Base-by-base conservation (phyloP, 2,113 vertebrate genomes). In the Tympanuchus pallidicinctus region DNA sequence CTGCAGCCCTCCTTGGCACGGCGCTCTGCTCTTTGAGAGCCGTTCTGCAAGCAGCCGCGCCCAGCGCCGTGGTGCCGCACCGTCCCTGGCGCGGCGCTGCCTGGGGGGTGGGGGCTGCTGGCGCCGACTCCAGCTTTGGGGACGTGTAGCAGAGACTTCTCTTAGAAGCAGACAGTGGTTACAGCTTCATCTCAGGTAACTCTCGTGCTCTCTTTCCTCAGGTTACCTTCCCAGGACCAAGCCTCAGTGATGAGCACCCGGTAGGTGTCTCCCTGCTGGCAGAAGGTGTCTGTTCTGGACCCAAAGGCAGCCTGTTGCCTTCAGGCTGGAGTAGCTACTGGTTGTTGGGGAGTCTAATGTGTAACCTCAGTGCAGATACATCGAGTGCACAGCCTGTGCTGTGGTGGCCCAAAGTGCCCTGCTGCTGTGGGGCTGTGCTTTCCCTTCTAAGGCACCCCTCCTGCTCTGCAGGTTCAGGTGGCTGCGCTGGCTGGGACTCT, bases 171-270 rank as follows among this genome's bases (percentile, higher is more conserved):
- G 42, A 16, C 42, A 7, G 42, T 43, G 42, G 42, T 43, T 43
- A 16, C 42, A 16, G 42, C 42, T 43, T 16, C 42, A 16, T 43
- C 42, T 43, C 67, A 13, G 5, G 12, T 83, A 38, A 95, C 52
- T 6, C 4, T 11, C 15, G 6, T 84, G 10, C 12, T 95, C 12
- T 82, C 20, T 97, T 97, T 20, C 27, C 38, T 28, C 82, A 98
- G 98, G 94, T 97, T 92, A 93, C 87, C 43, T 95, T 98, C 36
- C 86, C 95, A 80, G 89, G 95, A 11, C 60, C 91, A 28, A n/a
- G 56, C 16, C n/a, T 97, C 43, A 60, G 75, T 60, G 97, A 97
- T 24, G 93, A 90, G 8, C 40, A 5, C 9, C 2, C 5, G 97
- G 98, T 98, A 98, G n/a, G 95, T 77, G 71, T 12, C 4, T 80